Conservation (phyloP, 2,888 invertebrate species). For the Achlya flavicornis region DNA sequence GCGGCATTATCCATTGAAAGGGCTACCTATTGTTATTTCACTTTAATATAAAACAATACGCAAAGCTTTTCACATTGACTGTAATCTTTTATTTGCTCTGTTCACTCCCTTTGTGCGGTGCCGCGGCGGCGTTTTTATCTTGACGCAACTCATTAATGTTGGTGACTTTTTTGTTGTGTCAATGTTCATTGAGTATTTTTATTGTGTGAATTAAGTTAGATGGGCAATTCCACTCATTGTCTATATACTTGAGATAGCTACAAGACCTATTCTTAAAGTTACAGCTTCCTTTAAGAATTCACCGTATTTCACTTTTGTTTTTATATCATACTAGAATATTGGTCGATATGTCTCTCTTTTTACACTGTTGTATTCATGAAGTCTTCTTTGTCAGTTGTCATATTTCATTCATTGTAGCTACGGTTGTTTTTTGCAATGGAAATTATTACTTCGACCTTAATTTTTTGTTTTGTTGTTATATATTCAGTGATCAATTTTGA, state of each 20-base stretch:
- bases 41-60: conserved; percentile 83
- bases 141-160: conserved; percentile 72
- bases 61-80: conserved; percentile 70
- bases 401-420: not conserved
- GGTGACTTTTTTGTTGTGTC: conserved; percentile 45
- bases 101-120: conserved; percentile 61
- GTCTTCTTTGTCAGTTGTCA: not conserved
- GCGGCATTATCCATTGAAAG: conserved; percentile 80
- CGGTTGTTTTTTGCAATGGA: not conserved
- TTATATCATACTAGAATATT: not conserved
- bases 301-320: not conserved
- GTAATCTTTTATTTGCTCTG: conserved; percentile 72
- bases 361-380: not conserved
- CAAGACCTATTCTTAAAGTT: conserved; percentile 18
- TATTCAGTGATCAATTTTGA: not conserved
- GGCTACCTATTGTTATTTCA: conserved; percentile 83
- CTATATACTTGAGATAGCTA: conserved; percentile 31
- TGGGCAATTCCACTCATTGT: conserved; percentile 37
- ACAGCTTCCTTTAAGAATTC: conserved; percentile 5
- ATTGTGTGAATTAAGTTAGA: conserved; percentile 45
- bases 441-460: not conserved
- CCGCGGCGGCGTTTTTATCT: conserved; percentile 76
- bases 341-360: not conserved
- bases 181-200: conserved; percentile 46
- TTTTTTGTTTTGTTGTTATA: not conserved